Conservation (phyloP, 2,113 vertebrate genomes). For the Isichthys henryi region DNA sequence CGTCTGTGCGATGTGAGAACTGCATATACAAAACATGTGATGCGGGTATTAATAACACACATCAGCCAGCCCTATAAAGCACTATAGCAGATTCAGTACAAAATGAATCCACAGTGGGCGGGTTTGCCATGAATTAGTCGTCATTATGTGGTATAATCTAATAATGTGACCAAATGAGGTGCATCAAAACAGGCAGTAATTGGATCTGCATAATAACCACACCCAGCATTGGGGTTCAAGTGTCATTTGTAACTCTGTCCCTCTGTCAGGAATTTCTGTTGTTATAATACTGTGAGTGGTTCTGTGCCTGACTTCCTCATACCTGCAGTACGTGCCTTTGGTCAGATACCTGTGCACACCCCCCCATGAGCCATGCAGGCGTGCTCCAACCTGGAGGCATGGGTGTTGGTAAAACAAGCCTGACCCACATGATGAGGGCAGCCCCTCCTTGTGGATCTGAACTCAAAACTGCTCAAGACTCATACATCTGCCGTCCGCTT, state of each 20-base stretch:
- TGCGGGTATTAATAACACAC: background rate
- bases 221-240: background rate
- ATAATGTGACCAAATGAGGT: background rate
- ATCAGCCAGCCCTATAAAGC: background rate
- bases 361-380: background rate
- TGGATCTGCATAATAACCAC: background rate
- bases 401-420: background rate
- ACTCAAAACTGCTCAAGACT: background rate
- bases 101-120: background rate
- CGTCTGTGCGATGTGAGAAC: background rate
- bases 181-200: background rate
- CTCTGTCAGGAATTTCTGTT: background rate
- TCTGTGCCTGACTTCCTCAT: background rate
- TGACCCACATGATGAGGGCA: background rate
- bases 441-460: background rate
- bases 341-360: background rate
- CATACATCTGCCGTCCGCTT: background rate
- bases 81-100: background rate
- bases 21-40: background rate
- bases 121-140: background rate
- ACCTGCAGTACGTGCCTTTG: background rate
- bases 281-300: background rate
- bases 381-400: background rate
- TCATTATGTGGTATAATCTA: background rate
- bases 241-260: background rate